Base-by-base conservation (phyloP, 2,797 vertebrate species). In the Loris lydekkerianus region DNA sequence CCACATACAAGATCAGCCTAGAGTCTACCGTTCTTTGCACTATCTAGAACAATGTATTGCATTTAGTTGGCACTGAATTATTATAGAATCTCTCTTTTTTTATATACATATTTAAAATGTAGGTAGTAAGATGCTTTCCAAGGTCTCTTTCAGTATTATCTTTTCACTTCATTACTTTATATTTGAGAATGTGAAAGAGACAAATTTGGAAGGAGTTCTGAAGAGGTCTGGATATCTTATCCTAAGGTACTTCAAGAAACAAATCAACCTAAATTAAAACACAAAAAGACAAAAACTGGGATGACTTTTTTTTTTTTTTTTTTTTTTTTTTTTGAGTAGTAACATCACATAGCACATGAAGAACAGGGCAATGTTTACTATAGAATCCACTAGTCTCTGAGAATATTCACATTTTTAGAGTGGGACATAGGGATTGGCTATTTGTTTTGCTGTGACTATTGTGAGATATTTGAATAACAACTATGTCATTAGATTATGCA, bases 361-460 rank as follows among this genome's bases (percentile, higher is more conserved):
- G 67, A 61, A 34, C 1, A 86, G 23, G 43, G 10, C 29, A 49
- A 72, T 70, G 4, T 86, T 88, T 86, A 20, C 31, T 69, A 58
- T 27, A 21, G 6, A 82, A 3, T 73, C 9, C 43, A 37, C 9
- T 14, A 58, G 40, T 29, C 4, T 86, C 70, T 90, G 40, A 89
- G 72, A 86, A 60, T 40, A 60, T 85, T 88, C 34, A 77, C 21
- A 18, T 13, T 18, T 56, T 95, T 93, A 67, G 53, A 69, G 63
- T 69, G 8, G 10, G 18, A 3, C 7, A 27, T 34, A 87, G 20
- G 5, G 7, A 23, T 31, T 58, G 10, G 34, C 0, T 87, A 4
- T 78, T 86, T 25, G 3, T 91, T 97, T 87, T 88, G 3, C 37
- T 90, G 56, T 86, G 85, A 43, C 34, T 89, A 27, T 76, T 89